Conservation (phyloP, 2,113 vertebrate genomes). For the Xerus inauris region DNA sequence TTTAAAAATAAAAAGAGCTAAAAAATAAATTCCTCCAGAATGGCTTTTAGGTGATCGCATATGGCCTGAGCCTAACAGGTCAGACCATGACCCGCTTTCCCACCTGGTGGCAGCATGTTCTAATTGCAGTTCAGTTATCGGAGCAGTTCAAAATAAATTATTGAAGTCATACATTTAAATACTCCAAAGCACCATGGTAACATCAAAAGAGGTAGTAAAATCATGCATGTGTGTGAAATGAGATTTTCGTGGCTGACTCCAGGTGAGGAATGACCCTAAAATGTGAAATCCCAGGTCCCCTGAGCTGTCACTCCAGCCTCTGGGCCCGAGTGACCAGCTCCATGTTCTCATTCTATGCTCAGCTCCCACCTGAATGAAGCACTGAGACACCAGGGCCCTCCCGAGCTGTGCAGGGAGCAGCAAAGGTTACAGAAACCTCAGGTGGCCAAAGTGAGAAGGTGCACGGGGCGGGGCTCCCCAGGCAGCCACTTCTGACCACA, state of each 20-base stretch:
- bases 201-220: neutral
- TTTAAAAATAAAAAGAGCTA: slow-evolving; percentile 10
- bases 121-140: neutral
- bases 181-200: neutral
- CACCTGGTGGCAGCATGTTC: neutral
- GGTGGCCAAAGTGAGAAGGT: neutral
- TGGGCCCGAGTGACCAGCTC: neutral
- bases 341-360: too few relatives aligned
- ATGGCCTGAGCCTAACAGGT: neutral
- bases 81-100: accelerated
- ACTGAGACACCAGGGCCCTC: accelerated
- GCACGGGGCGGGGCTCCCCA: too few relatives aligned
- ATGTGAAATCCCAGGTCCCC: neutral
- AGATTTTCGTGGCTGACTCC: neutral
- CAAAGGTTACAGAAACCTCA: neutral
- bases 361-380: neutral
- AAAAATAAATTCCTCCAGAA: neutral
- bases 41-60: neutral
- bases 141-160: slow-evolving; percentile 34
- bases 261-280: neutral
- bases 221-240: accelerated
- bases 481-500: neutral
- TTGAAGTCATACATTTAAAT: slow-evolving; percentile 40
- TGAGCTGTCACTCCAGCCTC: neutral
- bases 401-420: neutral